Evolutionary conservation across 2,113 vertebrate species (phyloP).

Genomic region (Labeo rohita): DNA sequence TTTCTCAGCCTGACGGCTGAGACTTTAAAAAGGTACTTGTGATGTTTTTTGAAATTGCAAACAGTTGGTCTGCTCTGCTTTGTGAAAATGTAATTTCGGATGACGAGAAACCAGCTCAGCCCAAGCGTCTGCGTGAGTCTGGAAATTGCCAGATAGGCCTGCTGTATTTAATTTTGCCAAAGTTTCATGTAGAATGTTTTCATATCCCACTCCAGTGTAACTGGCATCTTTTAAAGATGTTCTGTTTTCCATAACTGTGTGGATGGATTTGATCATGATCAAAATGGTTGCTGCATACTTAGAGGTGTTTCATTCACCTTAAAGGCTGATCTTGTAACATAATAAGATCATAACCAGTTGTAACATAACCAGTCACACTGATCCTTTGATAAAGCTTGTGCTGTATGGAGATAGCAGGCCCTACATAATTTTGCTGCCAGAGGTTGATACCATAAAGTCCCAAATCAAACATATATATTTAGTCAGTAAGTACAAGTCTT

Average conservation of each 20-base stretch:
- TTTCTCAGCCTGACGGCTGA: slow-evolving; percentile 39
- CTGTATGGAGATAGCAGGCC: not conserved
- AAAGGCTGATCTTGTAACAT: not conserved
- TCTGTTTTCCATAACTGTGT: not conserved
- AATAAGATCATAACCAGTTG: no score
- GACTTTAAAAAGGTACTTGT: slow-evolving; percentile 32
- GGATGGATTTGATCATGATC: not conserved
- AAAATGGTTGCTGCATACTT: not conserved
- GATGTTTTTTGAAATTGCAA: slow-evolving; percentile 38
- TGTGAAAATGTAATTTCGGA: slow-evolving; percentile 25
- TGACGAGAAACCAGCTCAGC: slow-evolving; percentile 18
- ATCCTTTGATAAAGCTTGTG: not conserved
- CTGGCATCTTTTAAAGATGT: not conserved
- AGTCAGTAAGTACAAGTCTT: slow-evolving; percentile 28
- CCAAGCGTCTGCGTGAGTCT: not conserved
- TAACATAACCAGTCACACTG: not conserved
- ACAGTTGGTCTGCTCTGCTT: slow-evolving; percentile 18
- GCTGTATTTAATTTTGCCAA: not conserved
- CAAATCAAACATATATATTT: slow-evolving; percentile 13
- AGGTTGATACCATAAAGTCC: not conserved
- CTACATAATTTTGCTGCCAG: not conserved
- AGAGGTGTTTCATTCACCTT: not conserved
- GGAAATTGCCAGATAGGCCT: not conserved
- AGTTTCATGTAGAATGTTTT: not conserved
- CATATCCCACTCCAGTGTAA: not conserved